Evolutionary conservation across 2,888 invertebrate species (phyloP).

Genomic region (Noctua pronuba): DNA sequence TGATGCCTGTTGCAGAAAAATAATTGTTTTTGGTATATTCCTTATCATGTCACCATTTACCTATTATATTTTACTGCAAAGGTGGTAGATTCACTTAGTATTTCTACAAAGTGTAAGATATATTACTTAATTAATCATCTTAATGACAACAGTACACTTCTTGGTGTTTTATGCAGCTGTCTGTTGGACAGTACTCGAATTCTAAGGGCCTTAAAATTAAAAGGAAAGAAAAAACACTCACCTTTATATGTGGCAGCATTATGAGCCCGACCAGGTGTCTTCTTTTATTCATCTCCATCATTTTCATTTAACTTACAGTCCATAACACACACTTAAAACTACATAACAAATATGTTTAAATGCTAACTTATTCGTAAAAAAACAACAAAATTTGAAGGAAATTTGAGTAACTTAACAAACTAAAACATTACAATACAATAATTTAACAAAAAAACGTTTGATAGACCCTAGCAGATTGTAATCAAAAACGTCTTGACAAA

Average conservation of each 20-base stretch:
- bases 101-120: background rate
- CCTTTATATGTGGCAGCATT: constrained; percentile 37
- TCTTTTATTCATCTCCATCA: constrained; percentile 24
- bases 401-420: background rate
- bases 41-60: background rate
- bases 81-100: background rate
- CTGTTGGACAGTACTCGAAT: background rate
- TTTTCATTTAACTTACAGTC: constrained; percentile 56
- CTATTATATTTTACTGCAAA: background rate
- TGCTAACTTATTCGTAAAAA: background rate
- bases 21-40: constrained; percentile 2
- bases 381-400: background rate
- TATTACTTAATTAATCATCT: background rate
- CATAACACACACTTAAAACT: constrained; percentile 61
- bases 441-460: constrained; percentile 24
- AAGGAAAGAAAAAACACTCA: constrained; percentile 47
- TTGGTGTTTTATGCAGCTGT: background rate
- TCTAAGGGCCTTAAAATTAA: background rate
- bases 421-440: constrained; percentile 28
- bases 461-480: constrained; percentile 50
- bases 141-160: background rate
- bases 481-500: constrained; percentile 78
- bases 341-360: constrained; percentile 46
- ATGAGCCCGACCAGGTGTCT: constrained; percentile 14
- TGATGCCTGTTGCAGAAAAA: background rate